Percentiles rank a stretch among this genome's conserved stretches.
Evolutionary conservation across 2,797 vertebrate genomes (phyloP).

Genomic region (Jordanella pulchra): DNA sequence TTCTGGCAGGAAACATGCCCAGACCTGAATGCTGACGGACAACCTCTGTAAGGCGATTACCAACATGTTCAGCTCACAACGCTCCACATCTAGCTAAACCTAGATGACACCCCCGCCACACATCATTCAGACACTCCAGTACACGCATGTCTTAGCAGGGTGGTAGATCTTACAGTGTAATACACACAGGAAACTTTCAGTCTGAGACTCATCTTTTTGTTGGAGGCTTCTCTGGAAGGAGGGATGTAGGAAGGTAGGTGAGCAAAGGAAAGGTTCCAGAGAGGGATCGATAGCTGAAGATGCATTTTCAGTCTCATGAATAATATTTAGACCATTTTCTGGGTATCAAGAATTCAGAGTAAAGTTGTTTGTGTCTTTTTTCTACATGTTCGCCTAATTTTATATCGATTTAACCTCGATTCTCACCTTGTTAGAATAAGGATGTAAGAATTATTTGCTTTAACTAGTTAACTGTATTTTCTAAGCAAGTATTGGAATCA

Average conservation of each 20-base stretch:
- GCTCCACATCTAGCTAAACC: slow-evolving; percentile 18
- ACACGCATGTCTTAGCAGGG: slow-evolving; percentile 1
- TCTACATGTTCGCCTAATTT: neutral
- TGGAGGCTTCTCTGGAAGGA: slow-evolving; percentile 5
- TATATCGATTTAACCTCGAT: neutral
- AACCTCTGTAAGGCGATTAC: slow-evolving; percentile 53
- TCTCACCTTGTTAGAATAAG: neutral
- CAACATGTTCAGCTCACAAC: slow-evolving; percentile 52
- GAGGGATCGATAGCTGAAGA: slow-evolving; percentile 16
- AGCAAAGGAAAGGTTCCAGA: slow-evolving; percentile 36
- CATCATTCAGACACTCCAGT: neutral
- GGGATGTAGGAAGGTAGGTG: slow-evolving; percentile 22
- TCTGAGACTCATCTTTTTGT: slow-evolving; percentile 8
- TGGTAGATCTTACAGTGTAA: slow-evolving; percentile 3
- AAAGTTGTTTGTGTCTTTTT: neutral
- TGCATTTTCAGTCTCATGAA: slow-evolving; percentile 10
- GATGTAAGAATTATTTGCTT: neutral
- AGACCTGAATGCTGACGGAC: slow-evolving; percentile 54
- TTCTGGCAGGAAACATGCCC: slow-evolving; percentile 36
- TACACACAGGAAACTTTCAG: slow-evolving; percentile 10
- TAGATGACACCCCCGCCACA: slow-evolving; percentile 7
- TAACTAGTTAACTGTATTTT: neutral
- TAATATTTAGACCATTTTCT: neutral
- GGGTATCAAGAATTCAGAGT: too few relatives aligned
- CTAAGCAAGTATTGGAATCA: neutral